Evolutionary conservation across 2,888 invertebrate species (phyloP), one percentile per base, ranked within the genome.

Genomic region (Aphidius colemani): DNA sequence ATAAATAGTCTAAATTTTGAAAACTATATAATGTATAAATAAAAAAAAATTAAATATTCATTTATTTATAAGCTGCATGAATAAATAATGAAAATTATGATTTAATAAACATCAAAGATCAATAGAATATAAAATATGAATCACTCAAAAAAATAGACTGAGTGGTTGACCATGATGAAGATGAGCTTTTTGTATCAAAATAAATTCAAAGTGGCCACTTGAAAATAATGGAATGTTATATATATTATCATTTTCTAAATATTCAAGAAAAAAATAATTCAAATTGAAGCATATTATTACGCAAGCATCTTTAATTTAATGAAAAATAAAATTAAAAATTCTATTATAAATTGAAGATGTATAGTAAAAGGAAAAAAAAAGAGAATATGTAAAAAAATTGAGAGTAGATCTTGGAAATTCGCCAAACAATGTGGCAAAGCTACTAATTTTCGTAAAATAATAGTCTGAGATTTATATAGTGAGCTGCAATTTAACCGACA

Each of bases 131-230:
- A 69, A 66, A 10, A 57, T 46, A 46, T 48, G 30, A 44, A 45
- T 30, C 18, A 45, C 10, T 56, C 10, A 18, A 45, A 8, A 46
- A 57, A 57, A n/a, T 30, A 57, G 48, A n/a, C n/a, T 39, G 46
- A 39, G 57, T 46, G 40, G 53, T 50, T 57, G 61, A 41, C 50
- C 13, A 41, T 51, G 11, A 11, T 40, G 18, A 43, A 9, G 48
- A 58, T 40, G 39, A 48, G 53, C 39, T 63, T 69, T 69, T 71
- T 67, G 66, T 65, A 64, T 67, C 68, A 68, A 68, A 71, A 71
- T 72, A 70, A 71, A 69, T 69, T 67, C 66, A 53, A 65, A 71
- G 71, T 71, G 70, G 68, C 63, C 65, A 68, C 70, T 70, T 63
- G 68, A 68, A 61, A 65, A 66, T 64, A 65, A 63, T 65, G 64